Conservation (phyloP, 2,113 vertebrate species). For the Pterocles orientalis region DNA sequence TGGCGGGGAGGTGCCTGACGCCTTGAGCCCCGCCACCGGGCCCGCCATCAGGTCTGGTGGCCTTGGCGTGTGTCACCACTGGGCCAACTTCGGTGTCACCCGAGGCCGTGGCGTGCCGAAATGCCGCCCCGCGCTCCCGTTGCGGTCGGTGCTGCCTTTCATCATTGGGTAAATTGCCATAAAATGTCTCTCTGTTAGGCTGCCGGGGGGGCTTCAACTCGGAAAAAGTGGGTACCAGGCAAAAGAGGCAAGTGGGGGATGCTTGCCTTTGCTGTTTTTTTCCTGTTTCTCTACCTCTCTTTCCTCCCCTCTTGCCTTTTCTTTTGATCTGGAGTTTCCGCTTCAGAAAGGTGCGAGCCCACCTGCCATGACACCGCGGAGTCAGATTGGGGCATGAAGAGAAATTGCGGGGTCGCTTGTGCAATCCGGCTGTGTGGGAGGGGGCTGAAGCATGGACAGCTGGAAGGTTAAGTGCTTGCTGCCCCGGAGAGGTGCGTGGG, state of each 20-base stretch:
- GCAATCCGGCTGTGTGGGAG: neutral
- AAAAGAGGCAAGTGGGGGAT: neutral
- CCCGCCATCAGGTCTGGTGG: neutral
- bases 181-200: neutral
- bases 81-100: neutral
- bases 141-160: neutral
- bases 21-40: neutral
- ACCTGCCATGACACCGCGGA: neutral
- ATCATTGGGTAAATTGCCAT: neutral
- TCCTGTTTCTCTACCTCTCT: neutral
- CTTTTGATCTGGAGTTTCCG: neutral
- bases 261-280: neutral
- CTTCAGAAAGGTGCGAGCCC: neutral
- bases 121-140: neutral
- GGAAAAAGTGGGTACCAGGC: neutral
- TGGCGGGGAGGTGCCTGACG: neutral
- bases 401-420: neutral
- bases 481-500: conserved; percentile 1
- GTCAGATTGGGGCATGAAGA: neutral
- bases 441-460: neutral
- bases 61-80: neutral
- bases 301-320: neutral
- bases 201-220: neutral
- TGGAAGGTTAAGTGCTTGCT: neutral
- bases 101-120: neutral